phyloP scores from a whole-genome alignment of 2,888 invertebrate genomes.

The Polydesmus complanatus region DNA sequence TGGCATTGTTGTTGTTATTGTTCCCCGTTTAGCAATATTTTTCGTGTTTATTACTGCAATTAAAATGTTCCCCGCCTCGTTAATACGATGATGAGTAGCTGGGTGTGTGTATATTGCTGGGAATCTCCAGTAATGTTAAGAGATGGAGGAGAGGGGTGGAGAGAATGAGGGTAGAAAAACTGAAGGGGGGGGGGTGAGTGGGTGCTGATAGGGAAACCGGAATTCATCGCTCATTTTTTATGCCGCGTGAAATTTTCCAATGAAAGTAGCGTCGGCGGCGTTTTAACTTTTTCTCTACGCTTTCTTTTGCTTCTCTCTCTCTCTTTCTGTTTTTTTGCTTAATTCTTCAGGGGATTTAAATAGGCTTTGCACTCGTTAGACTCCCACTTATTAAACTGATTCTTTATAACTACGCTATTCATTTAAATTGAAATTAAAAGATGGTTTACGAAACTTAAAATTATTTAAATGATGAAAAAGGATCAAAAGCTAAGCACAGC shows the following conservation, averaged over 20 bases:
- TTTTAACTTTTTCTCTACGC: no score
- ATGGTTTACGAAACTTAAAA: no score
- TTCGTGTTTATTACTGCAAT: background rate
- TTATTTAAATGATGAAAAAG: no score
- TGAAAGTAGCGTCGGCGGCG: background rate
- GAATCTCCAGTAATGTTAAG: no score
- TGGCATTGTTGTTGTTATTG: background rate
- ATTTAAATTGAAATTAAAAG: no score
- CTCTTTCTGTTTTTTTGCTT: background rate
- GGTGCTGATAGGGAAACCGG: background rate
- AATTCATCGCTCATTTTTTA: background rate
- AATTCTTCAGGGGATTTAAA: background rate
- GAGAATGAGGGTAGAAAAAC: background rate
- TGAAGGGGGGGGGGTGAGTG: background rate
- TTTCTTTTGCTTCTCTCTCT: no score
- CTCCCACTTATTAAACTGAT: no score
- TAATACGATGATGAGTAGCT: background rate
- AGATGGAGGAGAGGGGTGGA: no score
- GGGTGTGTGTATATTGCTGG: background rate
- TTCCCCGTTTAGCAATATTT: background rate
- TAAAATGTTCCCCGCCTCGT: background rate
- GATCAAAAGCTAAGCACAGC: no score
- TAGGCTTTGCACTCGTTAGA: no score
- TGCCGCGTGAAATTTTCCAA: background rate
- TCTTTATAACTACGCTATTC: no score